Base-by-base conservation (phyloP, 2,888 invertebrate species). In the Pandemis corylana region DNA sequence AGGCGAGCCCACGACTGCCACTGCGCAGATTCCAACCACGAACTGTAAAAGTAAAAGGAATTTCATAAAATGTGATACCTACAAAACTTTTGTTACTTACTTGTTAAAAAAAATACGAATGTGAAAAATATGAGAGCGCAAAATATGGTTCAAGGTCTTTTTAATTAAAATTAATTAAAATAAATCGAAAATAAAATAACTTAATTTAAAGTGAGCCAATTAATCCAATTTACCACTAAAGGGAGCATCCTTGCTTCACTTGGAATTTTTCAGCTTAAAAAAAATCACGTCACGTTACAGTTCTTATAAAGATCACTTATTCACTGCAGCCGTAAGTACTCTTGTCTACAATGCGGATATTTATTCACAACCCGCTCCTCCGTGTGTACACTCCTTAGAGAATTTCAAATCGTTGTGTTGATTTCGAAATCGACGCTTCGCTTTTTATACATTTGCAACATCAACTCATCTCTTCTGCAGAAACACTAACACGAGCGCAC, bases 391-490 rank as follows among this genome's bases (percentile, higher is more conserved):
- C 90, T 91, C 90, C 88, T 92, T 88, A 88, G 91, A 90, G 90
- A 81, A 90, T 90, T 87, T 87, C 91, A 93, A 93, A 91, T 91
- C 89, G 90, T 89, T 94, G 84, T 94, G 94, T 88, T 93, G 93
- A 94, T 94, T 92, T 93, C 93, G 93, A 93, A 94, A 94, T 92
- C 91, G 80, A 79, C 89, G 89, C 90, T 85, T 87, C 89, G 91
- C 92, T 94, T 94, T 75, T 91, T 94, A 94, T 94, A 94, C 90
- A 91, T 90, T 90, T 89, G 92, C 91, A 91, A 90, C 92, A 93
- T 92, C 92, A 89, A 89, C 85, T 89, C 90, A 88, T 89, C 88
- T 87, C 84, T 87, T 88, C 87, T 85, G 87, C 88, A 86, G 86
- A 84, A 87, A 81, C 78, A 83, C 75, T n/a, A 71, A 70, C 82